phyloP scores from a whole-genome alignment of 2,113 vertebrate species.

The Laticauda colubrina region DNA sequence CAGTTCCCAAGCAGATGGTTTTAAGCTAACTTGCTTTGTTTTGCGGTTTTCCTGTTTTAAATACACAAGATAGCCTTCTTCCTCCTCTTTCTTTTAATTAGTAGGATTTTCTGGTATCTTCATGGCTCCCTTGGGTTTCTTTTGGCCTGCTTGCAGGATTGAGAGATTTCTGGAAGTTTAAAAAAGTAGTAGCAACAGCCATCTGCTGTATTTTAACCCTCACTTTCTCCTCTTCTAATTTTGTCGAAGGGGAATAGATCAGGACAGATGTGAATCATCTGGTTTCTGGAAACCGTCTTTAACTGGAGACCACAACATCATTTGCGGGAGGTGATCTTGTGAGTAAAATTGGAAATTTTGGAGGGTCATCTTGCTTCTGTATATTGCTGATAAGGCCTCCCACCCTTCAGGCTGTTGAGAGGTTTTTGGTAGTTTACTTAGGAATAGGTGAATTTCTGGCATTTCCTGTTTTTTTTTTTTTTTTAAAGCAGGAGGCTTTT shows the following conservation, averaged over 20 bases:
- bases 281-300: not conserved
- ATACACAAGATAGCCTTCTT: not conserved
- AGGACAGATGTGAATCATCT: not conserved
- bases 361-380: not conserved
- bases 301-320: not conserved
- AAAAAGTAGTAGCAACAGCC: not conserved
- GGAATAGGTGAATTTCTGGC: not conserved
- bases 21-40: not conserved
- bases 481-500: not conserved
- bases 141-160: not conserved
- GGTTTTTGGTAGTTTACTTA: not conserved
- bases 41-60: not conserved
- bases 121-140: not conserved
- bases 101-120: not conserved
- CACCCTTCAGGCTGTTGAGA: not conserved
- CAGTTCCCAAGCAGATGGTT: not conserved
- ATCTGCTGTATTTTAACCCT: not conserved
- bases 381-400: not conserved
- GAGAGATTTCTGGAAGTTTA: not conserved
- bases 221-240: not conserved
- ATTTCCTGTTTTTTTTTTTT: not conserved
- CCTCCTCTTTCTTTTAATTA: not conserved
- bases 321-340: not conserved
- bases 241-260: not conserved
- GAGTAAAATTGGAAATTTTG: not conserved